Conservation (phyloP, 2,113 vertebrate species). For the Scomber japonicus region DNA sequence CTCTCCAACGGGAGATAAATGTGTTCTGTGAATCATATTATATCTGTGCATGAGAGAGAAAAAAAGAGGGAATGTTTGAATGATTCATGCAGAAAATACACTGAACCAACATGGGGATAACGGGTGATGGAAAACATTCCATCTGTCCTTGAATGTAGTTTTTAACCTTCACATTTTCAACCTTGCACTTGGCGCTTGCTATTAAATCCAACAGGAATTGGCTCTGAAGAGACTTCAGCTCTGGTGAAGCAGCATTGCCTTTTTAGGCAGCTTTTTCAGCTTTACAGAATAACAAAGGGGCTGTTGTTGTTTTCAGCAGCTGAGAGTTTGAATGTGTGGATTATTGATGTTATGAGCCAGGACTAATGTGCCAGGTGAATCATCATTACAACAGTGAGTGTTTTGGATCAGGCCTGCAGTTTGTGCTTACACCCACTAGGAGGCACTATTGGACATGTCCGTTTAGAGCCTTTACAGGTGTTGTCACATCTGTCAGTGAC, state of each 20-base stretch:
- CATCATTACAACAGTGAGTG: accelerated
- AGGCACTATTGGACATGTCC: constrained; percentile 36
- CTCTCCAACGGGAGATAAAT: too few species aligned
- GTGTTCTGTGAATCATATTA: too few species aligned
- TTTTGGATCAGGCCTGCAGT: constrained; percentile 21
- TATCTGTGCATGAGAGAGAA: too few species aligned
- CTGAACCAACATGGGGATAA: too few species aligned
- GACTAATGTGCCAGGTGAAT: constrained; percentile 9
- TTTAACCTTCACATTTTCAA: constrained; percentile 39
- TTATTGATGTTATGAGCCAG: neutral
- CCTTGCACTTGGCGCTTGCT: neutral
- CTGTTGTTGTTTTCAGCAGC: neutral
- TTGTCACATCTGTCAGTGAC: neutral
- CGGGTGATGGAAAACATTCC: too few species aligned
- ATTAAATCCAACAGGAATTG: constrained; percentile 28
- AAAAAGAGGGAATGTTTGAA: too few species aligned
- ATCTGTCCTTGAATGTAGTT: neutral
- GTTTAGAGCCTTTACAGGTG: neutral
- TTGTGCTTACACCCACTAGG: constrained; percentile 50
- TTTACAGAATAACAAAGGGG: neutral
- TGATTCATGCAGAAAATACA: too few species aligned
- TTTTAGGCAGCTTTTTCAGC: constrained; percentile 66
- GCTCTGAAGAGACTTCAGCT: constrained; percentile 12
- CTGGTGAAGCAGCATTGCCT: constrained; percentile 64
- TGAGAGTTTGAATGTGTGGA: neutral